Evolutionary conservation across 1,140 invertebrate species (phyloP), one percentile per base, ranked within the genome.

Genomic region (Heterodera schachtii): DNA sequence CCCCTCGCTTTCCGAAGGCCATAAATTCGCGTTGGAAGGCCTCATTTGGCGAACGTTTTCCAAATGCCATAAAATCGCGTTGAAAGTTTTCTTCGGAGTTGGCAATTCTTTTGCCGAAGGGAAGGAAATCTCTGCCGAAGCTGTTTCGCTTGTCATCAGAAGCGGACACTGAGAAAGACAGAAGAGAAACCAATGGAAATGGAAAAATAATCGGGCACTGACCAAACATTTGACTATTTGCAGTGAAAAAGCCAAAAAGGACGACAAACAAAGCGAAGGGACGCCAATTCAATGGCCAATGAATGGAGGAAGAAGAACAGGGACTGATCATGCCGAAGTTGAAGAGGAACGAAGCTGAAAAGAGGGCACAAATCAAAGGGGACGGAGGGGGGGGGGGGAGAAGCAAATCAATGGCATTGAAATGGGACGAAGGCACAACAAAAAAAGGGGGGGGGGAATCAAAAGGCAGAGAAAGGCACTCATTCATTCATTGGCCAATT

Each of bases 11-110:
- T 31, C 80, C 80, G 21, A 81, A 81, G 5, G 80, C 57, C 47
- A 81, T 74, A 49, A 81, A 81, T 13, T 81, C 80, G 21, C 80
- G 74, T 52, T 81, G 64, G 57, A 81, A 81, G 57, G n/a, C n/a
- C n/a, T n/a, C n/a, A n/a, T n/a, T n/a, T n/a, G n/a, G n/a, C n/a
- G n/a, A n/a, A n/a, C n/a, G n/a, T n/a, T 81, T 81, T 31, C 80
- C 80, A 46, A 81, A 81, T 11, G 80, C 57, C 47, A 81, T 74
- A 49, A 81, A 81, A 31, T 81, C 80, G 21, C 80, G 74, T 52
- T 81, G 64, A 43, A 81, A 81, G 57, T 57, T 47, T 16, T 81
- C 64, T n/a, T 43, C 19, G 4, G 75, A 74, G 57, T 60, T 60
- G 16, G 71, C 9, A 43, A 43, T 41, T 41, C 80, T 46, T 44